These are phyloP conservation scores for Corapipo altera DNA, from an alignment of 2,113 vertebrate species.

Conservation along the genomic window DNA sequence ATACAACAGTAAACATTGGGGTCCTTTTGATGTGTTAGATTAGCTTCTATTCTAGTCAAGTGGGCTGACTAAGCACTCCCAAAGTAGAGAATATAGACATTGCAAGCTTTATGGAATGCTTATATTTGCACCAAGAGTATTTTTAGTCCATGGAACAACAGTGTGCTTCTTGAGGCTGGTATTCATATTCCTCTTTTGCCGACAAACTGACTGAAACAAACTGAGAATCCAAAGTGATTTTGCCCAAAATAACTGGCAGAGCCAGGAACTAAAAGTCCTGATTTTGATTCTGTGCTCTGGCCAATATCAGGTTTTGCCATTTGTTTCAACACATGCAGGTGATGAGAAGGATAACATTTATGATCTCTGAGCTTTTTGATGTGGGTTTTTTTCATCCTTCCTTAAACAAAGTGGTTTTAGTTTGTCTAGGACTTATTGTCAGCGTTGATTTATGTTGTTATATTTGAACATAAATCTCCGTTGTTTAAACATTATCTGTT, in stretches of 20 bases:
- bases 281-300: background rate
- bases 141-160: background rate
- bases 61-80: background rate
- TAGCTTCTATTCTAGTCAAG: background rate
- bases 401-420: background rate
- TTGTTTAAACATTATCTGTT: background rate
- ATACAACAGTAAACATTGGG: background rate
- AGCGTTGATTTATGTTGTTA: background rate
- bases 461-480: background rate
- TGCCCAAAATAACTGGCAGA: background rate
- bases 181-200: background rate
- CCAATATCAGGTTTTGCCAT: background rate
- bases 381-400: background rate
- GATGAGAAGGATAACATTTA: background rate
- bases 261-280: background rate
- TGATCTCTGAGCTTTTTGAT: background rate
- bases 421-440: background rate
- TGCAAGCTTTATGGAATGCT: background rate
- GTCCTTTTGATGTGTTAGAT: background rate
- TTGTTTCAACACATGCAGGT: slow-evolving; percentile 20
- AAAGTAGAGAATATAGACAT: background rate
- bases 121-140: background rate
- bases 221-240: background rate
- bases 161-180: background rate
- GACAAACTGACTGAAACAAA: background rate